These are phyloP conservation scores for Helicorthomorpha holstii DNA, from an alignment of 1,140 invertebrate genomes.

Conservation along the genomic window DNA sequence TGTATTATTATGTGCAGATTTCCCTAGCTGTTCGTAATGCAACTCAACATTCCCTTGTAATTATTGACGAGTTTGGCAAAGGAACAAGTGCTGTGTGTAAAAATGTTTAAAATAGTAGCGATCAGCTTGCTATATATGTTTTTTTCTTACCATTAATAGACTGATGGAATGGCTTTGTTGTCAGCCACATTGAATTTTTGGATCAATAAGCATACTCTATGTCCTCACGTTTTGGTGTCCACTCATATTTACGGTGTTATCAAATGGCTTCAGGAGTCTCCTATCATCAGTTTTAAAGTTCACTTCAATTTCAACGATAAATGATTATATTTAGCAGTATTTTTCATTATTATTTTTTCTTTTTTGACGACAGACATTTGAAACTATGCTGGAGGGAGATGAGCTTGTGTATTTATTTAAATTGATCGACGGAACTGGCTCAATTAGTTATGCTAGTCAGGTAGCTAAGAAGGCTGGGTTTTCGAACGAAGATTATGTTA, in stretches of 20 bases:
- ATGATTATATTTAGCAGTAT: slow-evolving; percentile 9
- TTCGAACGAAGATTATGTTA: too few species aligned
- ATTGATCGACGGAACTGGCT: slow-evolving; percentile 31
- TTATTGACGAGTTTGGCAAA: slow-evolving; percentile 84
- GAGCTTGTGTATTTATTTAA: slow-evolving; percentile 43
- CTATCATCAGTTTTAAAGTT: too few species aligned
- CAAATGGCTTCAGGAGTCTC: slow-evolving; percentile 35
- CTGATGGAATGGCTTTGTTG: slow-evolving; percentile 53
- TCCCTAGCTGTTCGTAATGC: slow-evolving; percentile 44
- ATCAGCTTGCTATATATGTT: background rate
- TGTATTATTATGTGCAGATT: slow-evolving; percentile 37
- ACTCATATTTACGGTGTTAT: slow-evolving; percentile 55
- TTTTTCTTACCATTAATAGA: slow-evolving; percentile 15
- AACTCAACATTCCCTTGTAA: slow-evolving; percentile 46
- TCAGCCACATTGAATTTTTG: slow-evolving; percentile 45
- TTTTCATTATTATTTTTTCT: slow-evolving; percentile 6
- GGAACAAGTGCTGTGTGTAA: slow-evolving; percentile 48
- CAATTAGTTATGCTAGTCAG: slow-evolving; percentile 36
- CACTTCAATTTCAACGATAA: slow-evolving; percentile 2
- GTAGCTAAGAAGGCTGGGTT: slow-evolving; percentile 33
- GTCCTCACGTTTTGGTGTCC: slow-evolving; percentile 55
- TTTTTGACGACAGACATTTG: slow-evolving; percentile 30
- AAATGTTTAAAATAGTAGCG: background rate
- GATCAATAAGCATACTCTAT: slow-evolving; percentile 31
- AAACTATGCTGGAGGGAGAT: slow-evolving; percentile 31